A percentile compares a stretch with the other conserved stretches of the same genome.
Conservation (phyloP, 30 jellyfish, hydroid and myxozoan species). For the Mastigias papua region DNA sequence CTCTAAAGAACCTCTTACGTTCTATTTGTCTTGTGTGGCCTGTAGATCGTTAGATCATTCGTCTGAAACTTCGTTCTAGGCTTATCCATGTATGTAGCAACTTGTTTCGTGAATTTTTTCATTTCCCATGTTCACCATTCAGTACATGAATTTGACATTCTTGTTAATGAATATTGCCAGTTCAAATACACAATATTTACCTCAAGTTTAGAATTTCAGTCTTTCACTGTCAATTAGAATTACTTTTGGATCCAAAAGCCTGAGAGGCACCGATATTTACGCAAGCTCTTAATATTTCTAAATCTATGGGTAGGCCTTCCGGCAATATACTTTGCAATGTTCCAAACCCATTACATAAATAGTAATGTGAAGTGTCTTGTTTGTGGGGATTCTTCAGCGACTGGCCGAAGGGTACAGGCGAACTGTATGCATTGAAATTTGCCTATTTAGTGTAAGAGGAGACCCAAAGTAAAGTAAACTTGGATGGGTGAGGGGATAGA, state of each 20-base stretch:
- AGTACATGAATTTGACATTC: background rate
- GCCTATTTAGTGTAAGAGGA: too few species aligned
- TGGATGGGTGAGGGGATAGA: too few species aligned
- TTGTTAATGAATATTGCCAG: background rate
- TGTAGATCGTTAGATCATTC: background rate
- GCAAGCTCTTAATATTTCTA: too few species aligned
- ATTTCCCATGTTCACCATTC: background rate
- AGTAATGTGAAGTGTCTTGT: too few species aligned
- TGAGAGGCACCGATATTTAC: background rate
- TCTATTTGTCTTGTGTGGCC: background rate
- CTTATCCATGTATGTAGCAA: background rate
- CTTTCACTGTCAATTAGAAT: background rate
- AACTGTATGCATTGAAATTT: too few species aligned
- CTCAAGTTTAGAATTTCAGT: background rate
- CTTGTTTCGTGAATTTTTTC: background rate
- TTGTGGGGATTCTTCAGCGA: too few species aligned
- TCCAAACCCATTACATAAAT: too few species aligned
- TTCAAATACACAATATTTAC: background rate
- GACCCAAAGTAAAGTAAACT: too few species aligned
- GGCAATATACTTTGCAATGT: too few species aligned
- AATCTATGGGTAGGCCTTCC: too few species aligned
- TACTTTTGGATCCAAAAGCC: background rate
- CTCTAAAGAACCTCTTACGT: too few species aligned
- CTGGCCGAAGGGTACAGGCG: too few species aligned
- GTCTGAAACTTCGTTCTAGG: background rate